phyloP scores from a whole-genome alignment of 2,888 invertebrate genomes.

The Torymus tubicola region DNA sequence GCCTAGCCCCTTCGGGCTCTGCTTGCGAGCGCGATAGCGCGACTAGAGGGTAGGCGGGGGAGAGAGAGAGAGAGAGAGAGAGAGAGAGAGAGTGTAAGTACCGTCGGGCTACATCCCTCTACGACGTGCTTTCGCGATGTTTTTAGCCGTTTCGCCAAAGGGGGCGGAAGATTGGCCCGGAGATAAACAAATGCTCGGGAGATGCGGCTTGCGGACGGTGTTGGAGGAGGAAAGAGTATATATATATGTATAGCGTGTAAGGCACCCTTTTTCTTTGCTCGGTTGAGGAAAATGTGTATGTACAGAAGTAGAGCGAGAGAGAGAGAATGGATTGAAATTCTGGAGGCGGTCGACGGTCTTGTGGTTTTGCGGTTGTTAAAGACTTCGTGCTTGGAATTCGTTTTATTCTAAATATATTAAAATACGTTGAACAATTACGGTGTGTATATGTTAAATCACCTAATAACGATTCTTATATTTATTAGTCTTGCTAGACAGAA shows the following conservation, averaged over 20 bases:
- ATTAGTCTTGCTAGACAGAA: too few relatives aligned
- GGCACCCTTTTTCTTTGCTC: conserved; percentile 33
- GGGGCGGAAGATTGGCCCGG: conserved; percentile 36
- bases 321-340: conserved; percentile 19
- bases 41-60: conserved; percentile 3
- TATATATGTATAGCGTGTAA: too few relatives aligned
- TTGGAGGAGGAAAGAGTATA: too few relatives aligned
- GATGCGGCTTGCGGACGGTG: too few relatives aligned
- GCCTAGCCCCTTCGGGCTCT: conserved; percentile 18
- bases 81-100: conserved; percentile 6
- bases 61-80: neutral
- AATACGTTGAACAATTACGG: too few relatives aligned
- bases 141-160: conserved; percentile 34
- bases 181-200: conserved; percentile 50
- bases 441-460: too few relatives aligned
- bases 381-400: conserved; percentile 1
- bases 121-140: conserved; percentile 47
- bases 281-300: conserved; percentile 7
- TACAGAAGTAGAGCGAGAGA: neutral
- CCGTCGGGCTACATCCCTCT: conserved; percentile 23
- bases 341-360: conserved; percentile 21
- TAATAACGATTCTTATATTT: too few relatives aligned
- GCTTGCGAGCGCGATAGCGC: conserved; percentile 36
- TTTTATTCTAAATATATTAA: neutral
- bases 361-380: conserved; percentile 7